Evolutionary conservation across 2,888 invertebrate species (phyloP).

Genomic region (Melinaea menophilus): DNA sequence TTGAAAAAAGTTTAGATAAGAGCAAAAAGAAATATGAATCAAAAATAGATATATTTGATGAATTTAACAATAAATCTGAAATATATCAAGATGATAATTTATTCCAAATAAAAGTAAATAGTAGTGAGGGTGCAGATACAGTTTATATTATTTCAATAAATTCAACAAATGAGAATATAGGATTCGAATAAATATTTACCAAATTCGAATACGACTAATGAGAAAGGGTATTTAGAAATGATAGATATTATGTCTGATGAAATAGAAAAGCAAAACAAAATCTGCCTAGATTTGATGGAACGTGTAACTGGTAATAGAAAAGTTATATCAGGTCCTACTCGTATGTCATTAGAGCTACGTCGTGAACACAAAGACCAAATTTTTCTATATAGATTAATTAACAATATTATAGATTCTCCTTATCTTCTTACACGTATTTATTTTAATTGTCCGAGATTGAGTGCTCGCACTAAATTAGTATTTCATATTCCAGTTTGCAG

Average conservation of each 20-base stretch:
- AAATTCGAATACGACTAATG: constrained; percentile 23
- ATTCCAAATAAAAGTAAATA: not conserved
- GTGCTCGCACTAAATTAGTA: no score
- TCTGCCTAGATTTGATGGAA: constrained; percentile 49
- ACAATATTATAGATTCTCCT: no score
- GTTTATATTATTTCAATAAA: constrained; percentile 32
- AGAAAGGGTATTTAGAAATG: constrained; percentile 35
- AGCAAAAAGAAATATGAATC: constrained; percentile 26
- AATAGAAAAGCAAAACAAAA: constrained; percentile 57
- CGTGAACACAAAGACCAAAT: no score
- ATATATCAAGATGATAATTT: constrained; percentile 27
- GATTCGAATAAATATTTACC: constrained; percentile 41
- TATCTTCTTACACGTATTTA: no score
- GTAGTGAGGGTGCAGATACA: not conserved
- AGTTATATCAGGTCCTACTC: no score
- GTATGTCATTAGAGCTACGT: no score
- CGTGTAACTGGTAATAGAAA: constrained; percentile 30
- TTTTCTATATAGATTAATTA: no score
- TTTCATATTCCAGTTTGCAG: no score
- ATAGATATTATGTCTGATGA: constrained; percentile 49
- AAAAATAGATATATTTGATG: constrained; percentile 15
- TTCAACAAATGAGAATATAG: constrained; percentile 38
- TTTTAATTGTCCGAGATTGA: no score
- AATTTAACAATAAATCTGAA: constrained; percentile 24
- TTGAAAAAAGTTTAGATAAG: constrained; percentile 45